Base-by-base conservation (phyloP, 2,888 invertebrate species). In the Scrobipalpa atriplicella region DNA sequence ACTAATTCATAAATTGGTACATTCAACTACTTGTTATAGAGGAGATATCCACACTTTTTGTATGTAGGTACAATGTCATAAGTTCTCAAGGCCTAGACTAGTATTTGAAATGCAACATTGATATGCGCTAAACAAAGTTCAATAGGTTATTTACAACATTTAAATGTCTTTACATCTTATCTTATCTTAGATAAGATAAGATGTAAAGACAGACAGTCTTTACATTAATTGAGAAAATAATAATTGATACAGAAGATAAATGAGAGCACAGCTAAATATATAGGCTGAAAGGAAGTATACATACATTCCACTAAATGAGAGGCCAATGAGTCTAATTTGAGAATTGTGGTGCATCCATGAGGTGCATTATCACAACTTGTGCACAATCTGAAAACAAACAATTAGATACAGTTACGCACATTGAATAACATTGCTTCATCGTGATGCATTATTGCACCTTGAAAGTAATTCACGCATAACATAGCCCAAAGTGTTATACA, bases 311-410 rank as follows among this genome's bases (percentile, higher is more conserved):
- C 95, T 76, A 98, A 89, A 90, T 99, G 99, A 21, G 95, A 93
- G n/a, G 95, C 93, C 73, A 99, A 90, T 10, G 95, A 94, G 84
- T 99, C 99, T 76, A 99, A 93, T 89, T 98, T 98, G 66, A 99
- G 93, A 29, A 97, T 94, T 65, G 95, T 93, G 70, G 95, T 95
- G 84, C 99, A 99, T 69, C 99, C 98, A 85, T 97, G 96, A 19
- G 95, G 94, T 68, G 96, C 95, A 89, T 99, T 98, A 93, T 98
- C 98, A 94, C 99, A 99, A 79, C 95, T 95, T 75, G 99, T 98
- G 75, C 96, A 95, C 70, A 99, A 93, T 82, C 98, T 97, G 81
- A 58, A 90, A 90, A 38, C 56, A 16, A 41, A 51, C 9, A 63
- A 29, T 19, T 54, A 19, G n/a, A 21, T 65, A 62, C 65, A 62